A percentile compares a stretch with the other conserved stretches of the same genome.
phyloP scores from a whole-genome alignment of 2,797 vertebrate species.

The Harpagifer antarcticus region DNA sequence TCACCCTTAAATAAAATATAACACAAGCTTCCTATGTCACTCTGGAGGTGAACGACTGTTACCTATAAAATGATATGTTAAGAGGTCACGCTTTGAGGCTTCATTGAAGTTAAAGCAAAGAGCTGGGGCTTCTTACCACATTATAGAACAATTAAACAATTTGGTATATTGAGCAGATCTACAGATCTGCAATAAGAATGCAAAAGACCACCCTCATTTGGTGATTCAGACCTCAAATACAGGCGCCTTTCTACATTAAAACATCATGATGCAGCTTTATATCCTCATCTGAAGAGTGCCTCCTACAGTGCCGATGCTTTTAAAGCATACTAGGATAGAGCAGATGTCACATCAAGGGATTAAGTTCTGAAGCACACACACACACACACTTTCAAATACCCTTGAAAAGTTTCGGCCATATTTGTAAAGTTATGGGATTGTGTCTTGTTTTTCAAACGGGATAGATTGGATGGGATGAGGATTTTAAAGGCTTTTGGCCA shows the following conservation, averaged over 20 bases:
- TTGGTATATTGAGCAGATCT: neutral
- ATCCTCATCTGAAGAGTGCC: neutral
- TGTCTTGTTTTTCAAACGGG: constrained; percentile 2
- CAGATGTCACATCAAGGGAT: constrained; percentile 55
- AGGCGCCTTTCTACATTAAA: constrained; percentile 23
- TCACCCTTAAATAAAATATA: constrained; percentile 2
- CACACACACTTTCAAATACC: neutral
- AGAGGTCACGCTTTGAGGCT: constrained; percentile 13
- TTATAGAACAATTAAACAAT: neutral
- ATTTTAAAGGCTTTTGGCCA: constrained; percentile 34
- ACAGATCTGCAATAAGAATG: neutral
- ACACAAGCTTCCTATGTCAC: constrained; percentile 14
- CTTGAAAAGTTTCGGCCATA: constrained; percentile 33
- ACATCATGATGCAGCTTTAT: constrained; percentile 42
- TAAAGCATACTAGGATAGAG: constrained; percentile 22
- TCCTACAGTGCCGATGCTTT: constrained; percentile 21
- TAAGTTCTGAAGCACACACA: constrained; percentile 29
- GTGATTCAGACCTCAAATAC: neutral
- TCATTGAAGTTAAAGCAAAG: constrained; percentile 28
- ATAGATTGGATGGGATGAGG: constrained; percentile 43
- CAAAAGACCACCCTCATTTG: neutral
- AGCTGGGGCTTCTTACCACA: neutral
- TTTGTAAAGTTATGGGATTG: constrained; percentile 13
- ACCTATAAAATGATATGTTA: neutral
- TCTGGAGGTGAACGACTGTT: neutral